These are phyloP conservation scores for Bombus pascuorum DNA, from an alignment of 1,140 invertebrate species.

Conservation along the genomic window DNA sequence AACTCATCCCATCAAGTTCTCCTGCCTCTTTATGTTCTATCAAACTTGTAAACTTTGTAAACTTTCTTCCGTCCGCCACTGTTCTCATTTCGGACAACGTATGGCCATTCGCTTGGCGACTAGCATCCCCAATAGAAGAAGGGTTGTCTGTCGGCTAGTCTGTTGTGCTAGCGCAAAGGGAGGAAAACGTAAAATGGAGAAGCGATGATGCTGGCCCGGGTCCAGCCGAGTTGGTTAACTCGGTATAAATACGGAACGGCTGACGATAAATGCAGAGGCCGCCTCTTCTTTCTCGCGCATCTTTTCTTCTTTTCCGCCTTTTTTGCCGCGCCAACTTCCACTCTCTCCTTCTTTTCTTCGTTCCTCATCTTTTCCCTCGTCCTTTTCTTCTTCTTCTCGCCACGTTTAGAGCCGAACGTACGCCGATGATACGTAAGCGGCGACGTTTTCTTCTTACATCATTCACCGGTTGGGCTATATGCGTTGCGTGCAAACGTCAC, in stretches of 20 bases:
- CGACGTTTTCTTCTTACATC: constrained; percentile 55
- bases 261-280: constrained; percentile 59
- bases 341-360: constrained; percentile 7
- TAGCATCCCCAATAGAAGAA: neutral
- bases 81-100: no score
- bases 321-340: neutral
- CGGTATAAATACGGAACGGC: constrained; percentile 64
- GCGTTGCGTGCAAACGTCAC: constrained; percentile 40
- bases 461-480: constrained; percentile 23
- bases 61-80: no score
- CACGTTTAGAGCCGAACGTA: neutral
- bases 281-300: constrained; percentile 24
- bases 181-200: constrained; percentile 29
- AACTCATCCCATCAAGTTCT: no score
- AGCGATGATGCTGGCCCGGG: constrained; percentile 54
- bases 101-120: neutral
- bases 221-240: constrained; percentile 56
- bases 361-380: neutral
- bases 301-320: constrained; percentile 13
- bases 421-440: neutral
- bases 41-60: no score
- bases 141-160: no score
- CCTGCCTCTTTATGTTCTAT: no score
- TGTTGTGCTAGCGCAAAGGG: neutral
- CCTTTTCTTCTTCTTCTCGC: constrained; percentile 10